Evolutionary conservation across 2,888 invertebrate genomes (phyloP).

Genomic region (Phengaris alcon): DNA sequence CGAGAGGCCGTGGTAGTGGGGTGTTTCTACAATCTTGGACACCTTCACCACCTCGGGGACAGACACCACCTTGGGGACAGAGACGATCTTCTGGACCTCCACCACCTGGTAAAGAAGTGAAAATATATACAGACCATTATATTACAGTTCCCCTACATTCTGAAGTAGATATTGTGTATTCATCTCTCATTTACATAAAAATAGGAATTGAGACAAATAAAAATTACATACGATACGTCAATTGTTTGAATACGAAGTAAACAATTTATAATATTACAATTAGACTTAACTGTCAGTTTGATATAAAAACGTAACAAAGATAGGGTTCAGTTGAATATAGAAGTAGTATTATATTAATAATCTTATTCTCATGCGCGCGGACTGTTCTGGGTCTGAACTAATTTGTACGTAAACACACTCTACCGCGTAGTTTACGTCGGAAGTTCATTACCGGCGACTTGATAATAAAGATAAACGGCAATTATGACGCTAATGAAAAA

Average conservation of each 20-base stretch:
- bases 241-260: too few relatives aligned
- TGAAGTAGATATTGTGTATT: too few relatives aligned
- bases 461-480: background rate
- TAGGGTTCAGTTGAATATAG: background rate
- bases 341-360: background rate
- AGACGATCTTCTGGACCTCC: conserved; percentile 55
- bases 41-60: conserved; percentile 51
- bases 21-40: conserved; percentile 47
- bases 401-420: background rate
- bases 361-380: background rate
- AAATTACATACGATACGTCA: too few relatives aligned
- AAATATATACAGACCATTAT: too few relatives aligned
- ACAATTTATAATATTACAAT: too few relatives aligned
- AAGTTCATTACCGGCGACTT: background rate
- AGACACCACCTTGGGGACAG: conserved; percentile 53
- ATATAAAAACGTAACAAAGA: too few relatives aligned
- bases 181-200: too few relatives aligned
- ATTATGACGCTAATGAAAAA: conserved; percentile 9
- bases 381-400: background rate
- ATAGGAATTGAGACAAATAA: too few relatives aligned
- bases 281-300: too few relatives aligned
- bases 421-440: background rate
- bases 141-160: too few relatives aligned
- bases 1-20: conserved; percentile 38
- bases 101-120: conserved; percentile 49